A percentile compares a stretch with the other conserved stretches of the same genome.
These are phyloP conservation scores for Pantelozetes paolii DNA, from an alignment of 2,888 invertebrate species.

Conservation along the genomic window DNA sequence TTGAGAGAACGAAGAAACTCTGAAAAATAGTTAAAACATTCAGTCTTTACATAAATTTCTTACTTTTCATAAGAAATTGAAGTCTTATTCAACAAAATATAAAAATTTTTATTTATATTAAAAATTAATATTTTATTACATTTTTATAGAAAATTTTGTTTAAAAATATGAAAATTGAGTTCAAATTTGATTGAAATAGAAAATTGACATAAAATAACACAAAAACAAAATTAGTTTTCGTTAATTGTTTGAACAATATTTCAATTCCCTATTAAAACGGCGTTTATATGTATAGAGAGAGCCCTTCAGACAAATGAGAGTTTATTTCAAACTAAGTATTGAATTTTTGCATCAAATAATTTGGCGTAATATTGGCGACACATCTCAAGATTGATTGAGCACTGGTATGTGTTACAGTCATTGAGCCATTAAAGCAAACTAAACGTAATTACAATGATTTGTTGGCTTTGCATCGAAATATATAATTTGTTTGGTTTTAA, in stretches of 20 bases:
- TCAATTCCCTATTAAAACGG: background rate
- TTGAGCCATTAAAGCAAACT: background rate
- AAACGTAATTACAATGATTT: slow-evolving; percentile 15
- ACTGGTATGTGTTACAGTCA: background rate
- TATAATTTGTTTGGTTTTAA: slow-evolving; percentile 17
- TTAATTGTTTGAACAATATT: too few relatives aligned
- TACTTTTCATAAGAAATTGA: too few relatives aligned
- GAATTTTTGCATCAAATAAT: background rate
- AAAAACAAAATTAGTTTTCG: too few relatives aligned
- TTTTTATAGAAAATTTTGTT: too few relatives aligned
- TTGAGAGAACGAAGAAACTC: too few relatives aligned
- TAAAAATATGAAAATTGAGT: too few relatives aligned
- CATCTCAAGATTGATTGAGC: background rate
- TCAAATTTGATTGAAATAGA: too few relatives aligned
- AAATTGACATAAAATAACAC: background rate
- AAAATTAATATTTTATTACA: too few relatives aligned
- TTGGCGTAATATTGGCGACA: background rate
- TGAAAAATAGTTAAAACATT: too few relatives aligned
- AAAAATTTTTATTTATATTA: too few relatives aligned
- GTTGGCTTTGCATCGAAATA: background rate
- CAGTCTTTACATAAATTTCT: too few relatives aligned
- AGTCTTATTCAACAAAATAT: too few relatives aligned
- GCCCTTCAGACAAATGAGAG: background rate
- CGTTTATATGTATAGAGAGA: background rate
- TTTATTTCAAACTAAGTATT: background rate